These are phyloP conservation scores for Drosophila suboccidentalis DNA, from an alignment of 2,888 invertebrate species.

Conservation along the genomic window DNA sequence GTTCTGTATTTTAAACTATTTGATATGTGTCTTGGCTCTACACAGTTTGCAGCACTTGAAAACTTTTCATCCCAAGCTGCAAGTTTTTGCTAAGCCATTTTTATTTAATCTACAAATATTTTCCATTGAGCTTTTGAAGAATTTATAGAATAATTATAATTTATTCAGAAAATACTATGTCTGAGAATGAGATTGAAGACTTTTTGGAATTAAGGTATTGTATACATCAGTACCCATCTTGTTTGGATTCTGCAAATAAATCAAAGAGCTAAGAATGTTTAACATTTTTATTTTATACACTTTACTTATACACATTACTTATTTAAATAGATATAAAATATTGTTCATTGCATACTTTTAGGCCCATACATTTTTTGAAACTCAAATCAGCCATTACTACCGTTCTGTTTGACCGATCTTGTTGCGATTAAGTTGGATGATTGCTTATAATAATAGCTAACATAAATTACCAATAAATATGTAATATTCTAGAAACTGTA, in stretches of 20 bases:
- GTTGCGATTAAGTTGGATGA: too few relatives aligned
- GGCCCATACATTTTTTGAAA: too few relatives aligned
- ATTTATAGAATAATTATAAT: slow-evolving; percentile 73
- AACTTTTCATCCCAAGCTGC: slow-evolving; percentile 70
- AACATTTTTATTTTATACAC: too few relatives aligned
- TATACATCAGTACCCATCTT: background rate
- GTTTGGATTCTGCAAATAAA: background rate
- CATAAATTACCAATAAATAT: too few relatives aligned
- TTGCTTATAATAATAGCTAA: too few relatives aligned
- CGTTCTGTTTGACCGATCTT: too few relatives aligned
- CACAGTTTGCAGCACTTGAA: slow-evolving; percentile 31
- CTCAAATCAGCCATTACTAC: too few relatives aligned
- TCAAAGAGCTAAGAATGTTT: too few relatives aligned
- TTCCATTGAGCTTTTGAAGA: slow-evolving; percentile 59
- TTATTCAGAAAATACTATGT: slow-evolving; percentile 56
- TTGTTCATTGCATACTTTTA: too few relatives aligned
- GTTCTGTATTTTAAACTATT: slow-evolving; percentile 44
- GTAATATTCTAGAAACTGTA: too few relatives aligned
- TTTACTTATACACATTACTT: too few relatives aligned
- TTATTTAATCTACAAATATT: slow-evolving; percentile 50
- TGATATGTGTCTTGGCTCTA: slow-evolving; percentile 34
- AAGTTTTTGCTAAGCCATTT: slow-evolving; percentile 25
- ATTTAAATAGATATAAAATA: too few relatives aligned
- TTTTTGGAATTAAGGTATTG: background rate
- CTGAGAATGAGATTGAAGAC: background rate